Evolutionary conservation across 2,113 vertebrate genomes (phyloP), one percentile per base, ranked within the genome.

Genomic region (Apus apus): DNA sequence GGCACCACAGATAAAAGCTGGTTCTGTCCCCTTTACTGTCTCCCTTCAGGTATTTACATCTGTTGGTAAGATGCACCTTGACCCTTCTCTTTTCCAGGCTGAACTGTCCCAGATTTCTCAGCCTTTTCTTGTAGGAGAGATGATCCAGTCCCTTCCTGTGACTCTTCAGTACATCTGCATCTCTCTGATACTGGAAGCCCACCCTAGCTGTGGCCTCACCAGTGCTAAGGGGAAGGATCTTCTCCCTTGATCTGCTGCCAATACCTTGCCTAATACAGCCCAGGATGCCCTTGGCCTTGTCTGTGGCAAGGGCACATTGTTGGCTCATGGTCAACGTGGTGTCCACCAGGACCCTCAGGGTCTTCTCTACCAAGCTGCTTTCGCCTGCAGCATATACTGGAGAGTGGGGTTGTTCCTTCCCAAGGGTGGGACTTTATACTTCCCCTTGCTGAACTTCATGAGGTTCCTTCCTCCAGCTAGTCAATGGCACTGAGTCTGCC

Each of bases 1-100:
- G n/a, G 3, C 48, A 50, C n/a, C 40, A 10, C 34, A 32, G 34
- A 1, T 4, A 64, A 51, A 17, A 76, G 40, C 21, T 50, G 34
- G 14, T 14, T 71, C 30, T 3, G 0, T 16, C 26, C 22, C 8
- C 21, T 32, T 36, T 26, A 8, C 13, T 56, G 11, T 0, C 20
- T 48, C 40, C n/a, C 29, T 64, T 43, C 17, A 45, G 30, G 30
- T 50, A 36, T 36, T 84, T 34, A 34, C 18, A 50, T 13, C 32
- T 14, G 43, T 40, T 27, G 25, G 6, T 12, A 8, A 43, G 46
- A 48, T 15, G 6, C 9, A 38, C 9, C 15, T 11, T 16, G 12
- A 65, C 34, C 13, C n/a, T 67, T 14, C 36, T 80, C 62, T 67
- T 14, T 36, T 83, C 67, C 50, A 50, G 12, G 22, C 50, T 50